A percentile compares a stretch with the other conserved stretches of the same genome.
phyloP scores from a whole-genome alignment of 2,888 invertebrate genomes.

The Dichetophora obliterata region DNA sequence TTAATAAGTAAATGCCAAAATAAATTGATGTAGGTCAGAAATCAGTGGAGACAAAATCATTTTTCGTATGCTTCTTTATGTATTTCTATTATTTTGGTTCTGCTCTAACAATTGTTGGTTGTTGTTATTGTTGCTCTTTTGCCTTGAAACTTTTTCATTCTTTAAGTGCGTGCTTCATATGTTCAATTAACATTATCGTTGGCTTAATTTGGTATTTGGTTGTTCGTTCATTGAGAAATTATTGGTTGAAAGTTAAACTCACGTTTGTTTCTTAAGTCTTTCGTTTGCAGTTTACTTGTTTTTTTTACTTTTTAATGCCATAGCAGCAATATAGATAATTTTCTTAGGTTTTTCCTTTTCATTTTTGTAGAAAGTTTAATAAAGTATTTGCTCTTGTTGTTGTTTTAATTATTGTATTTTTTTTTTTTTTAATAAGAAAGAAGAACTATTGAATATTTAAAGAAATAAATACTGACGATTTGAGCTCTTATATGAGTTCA shows the following conservation, averaged over 20 bases:
- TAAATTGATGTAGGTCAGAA: not conserved
- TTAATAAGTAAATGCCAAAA: not conserved
- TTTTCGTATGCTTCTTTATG: too few relatives aligned
- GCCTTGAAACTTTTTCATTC: not conserved
- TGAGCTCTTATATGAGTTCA: too few relatives aligned
- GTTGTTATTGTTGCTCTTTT: not conserved
- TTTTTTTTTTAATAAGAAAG: too few relatives aligned
- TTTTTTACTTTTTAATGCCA: not conserved
- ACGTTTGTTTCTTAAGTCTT: conserved; percentile 29
- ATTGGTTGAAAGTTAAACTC: not conserved
- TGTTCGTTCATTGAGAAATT: not conserved
- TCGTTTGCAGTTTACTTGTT: not conserved
- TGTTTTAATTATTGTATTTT: conserved; percentile 9
- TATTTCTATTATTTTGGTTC: conserved; percentile 31
- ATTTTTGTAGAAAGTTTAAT: not conserved
- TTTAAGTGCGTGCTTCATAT: not conserved
- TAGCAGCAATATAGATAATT: not conserved
- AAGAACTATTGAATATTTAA: too few relatives aligned
- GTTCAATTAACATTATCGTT: conserved; percentile 13
- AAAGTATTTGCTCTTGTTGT: not conserved
- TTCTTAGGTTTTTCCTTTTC: not conserved
- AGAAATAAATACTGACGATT: too few relatives aligned
- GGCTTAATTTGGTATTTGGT: not conserved
- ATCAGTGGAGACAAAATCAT: not conserved
- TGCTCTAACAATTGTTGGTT: conserved; percentile 37